Conservation (phyloP, 2,113 vertebrate species). For the Tichodroma muraria region DNA sequence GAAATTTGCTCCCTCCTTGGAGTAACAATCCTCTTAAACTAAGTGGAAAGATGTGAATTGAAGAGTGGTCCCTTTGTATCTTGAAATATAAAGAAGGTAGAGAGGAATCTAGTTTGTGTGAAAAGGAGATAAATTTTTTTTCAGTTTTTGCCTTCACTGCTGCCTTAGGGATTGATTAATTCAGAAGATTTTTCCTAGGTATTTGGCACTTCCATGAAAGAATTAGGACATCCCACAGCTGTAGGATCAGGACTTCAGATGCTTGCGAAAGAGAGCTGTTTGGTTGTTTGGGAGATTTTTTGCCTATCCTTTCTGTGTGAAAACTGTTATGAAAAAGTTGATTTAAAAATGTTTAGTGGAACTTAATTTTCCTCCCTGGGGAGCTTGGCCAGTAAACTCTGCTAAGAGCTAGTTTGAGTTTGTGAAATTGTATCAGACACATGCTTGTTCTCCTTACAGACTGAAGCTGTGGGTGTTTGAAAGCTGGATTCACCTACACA, state of each 20-base stretch:
- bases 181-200: background rate
- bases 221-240: background rate
- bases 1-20: background rate
- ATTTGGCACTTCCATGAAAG: background rate
- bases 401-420: background rate
- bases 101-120: background rate
- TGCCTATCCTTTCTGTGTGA: background rate
- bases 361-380: background rate
- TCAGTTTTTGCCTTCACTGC: background rate
- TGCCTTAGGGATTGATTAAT: background rate
- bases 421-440: background rate
- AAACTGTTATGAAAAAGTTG: background rate
- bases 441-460: background rate
- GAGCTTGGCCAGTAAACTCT: background rate
- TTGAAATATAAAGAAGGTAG: background rate
- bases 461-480: background rate
- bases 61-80: background rate
- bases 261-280: background rate
- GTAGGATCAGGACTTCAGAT: background rate
- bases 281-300: fast-evolving
- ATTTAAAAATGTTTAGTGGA: background rate
- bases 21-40: background rate
- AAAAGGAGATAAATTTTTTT: background rate
- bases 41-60: background rate
- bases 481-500: background rate